Evolutionary conservation across 2,888 invertebrate genomes (phyloP).

Genomic region (Prosopocoilus inquinatus): DNA sequence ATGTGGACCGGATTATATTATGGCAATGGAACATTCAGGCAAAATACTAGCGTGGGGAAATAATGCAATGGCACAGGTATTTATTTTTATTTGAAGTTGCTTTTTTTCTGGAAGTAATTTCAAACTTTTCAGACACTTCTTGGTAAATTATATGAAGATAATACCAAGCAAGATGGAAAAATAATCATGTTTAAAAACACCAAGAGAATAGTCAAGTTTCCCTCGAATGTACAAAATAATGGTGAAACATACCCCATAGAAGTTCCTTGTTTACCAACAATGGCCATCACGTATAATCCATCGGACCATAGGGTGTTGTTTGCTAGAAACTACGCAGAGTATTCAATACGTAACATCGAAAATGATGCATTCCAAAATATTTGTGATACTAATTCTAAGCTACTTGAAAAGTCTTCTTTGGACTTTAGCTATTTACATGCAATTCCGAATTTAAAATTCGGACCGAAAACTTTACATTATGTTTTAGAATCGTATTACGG

Average conservation of each 20-base stretch:
- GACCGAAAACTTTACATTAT: slow-evolving; percentile 47
- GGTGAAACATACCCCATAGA: slow-evolving; percentile 46
- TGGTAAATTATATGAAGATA: slow-evolving; percentile 57
- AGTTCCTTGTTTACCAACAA: slow-evolving; percentile 47
- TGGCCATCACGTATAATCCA: slow-evolving; percentile 47
- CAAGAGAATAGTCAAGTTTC: slow-evolving; percentile 69
- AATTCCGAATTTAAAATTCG: slow-evolving; percentile 33
- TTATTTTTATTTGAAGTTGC: not conserved
- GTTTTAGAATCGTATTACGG: slow-evolving; percentile 46
- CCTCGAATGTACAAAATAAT: slow-evolving; percentile 46
- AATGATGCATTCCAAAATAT: slow-evolving; percentile 22
- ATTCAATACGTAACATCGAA: slow-evolving; percentile 25
- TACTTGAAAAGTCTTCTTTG: slow-evolving; percentile 18
- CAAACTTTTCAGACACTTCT: slow-evolving; percentile 52
- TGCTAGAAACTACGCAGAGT: slow-evolving; percentile 28
- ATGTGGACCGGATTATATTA: slow-evolving; percentile 76
- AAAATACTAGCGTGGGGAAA: slow-evolving; percentile 76
- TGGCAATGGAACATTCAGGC: slow-evolving; percentile 66
- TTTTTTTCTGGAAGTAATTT: not conserved
- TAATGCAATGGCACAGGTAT: slow-evolving; percentile 63
- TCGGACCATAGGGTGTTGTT: slow-evolving; percentile 40
- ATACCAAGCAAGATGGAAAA: slow-evolving; percentile 57
- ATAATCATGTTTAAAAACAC: slow-evolving; percentile 70
- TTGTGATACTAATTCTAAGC: slow-evolving; percentile 17
- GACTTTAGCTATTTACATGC: slow-evolving; percentile 31